phyloP scores from a whole-genome alignment of 2,888 invertebrate species.

The Xanthorhoe spadicearia region DNA sequence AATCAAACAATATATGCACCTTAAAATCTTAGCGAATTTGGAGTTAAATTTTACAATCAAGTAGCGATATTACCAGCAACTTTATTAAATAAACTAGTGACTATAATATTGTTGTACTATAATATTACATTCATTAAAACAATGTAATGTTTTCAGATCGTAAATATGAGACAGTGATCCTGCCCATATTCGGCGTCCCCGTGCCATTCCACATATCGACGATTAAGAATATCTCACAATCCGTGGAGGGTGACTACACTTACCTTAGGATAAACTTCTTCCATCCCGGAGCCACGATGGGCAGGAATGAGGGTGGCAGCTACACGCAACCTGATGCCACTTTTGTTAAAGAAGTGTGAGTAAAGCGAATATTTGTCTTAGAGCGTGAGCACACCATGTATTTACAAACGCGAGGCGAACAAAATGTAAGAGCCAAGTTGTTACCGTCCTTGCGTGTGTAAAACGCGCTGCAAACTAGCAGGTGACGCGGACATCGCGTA shows the following conservation, averaged over 20 bases:
- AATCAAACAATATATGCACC: no score
- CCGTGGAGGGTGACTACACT: conserved; percentile 99
- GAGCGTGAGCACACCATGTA: no score
- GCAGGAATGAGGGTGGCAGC: conserved; percentile 94
- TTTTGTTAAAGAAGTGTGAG: conserved; percentile 98
- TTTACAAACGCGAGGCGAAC: no score
- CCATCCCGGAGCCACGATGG: conserved; percentile 98
- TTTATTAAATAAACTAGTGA: no score
- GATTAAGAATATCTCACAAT: conserved; percentile 99
- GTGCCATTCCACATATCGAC: conserved; percentile 99
- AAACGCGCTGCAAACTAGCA: no score
- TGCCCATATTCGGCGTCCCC: conserved; percentile 97
- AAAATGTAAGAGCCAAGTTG: no score
- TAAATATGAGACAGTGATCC: conserved; percentile 98
- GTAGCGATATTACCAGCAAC: no score
- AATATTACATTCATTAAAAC: background rate
- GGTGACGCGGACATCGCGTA: no score
- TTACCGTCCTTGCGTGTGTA: no score
- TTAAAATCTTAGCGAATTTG: no score
- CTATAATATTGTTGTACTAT: no score
- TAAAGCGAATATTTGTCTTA: conserved; percentile 50
- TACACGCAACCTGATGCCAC: conserved; percentile 98
- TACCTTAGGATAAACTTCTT: conserved; percentile 99
- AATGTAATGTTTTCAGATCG: conserved; percentile 87
- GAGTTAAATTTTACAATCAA: no score